These are phyloP conservation scores for Fulmarus glacialis DNA, from an alignment of 2,113 vertebrate species.

Conservation along the genomic window DNA sequence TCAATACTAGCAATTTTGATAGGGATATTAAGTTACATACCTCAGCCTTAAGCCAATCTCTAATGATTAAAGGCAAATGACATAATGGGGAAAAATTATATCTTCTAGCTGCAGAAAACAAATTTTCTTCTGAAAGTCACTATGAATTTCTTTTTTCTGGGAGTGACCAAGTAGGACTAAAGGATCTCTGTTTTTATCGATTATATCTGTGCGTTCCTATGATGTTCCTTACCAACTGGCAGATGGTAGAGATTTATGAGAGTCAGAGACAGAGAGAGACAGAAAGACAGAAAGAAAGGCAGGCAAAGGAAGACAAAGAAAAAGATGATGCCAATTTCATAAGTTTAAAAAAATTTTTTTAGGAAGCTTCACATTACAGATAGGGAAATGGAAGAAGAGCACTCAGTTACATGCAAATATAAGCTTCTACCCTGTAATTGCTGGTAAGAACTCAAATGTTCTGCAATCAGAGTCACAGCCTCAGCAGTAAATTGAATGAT, in stretches of 20 bases:
- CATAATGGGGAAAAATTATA: not conserved
- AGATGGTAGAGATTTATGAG: not conserved
- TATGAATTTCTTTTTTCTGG: not conserved
- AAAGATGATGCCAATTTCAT: not conserved
- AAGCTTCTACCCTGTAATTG: not conserved
- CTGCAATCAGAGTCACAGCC: not conserved
- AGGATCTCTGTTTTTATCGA: not conserved
- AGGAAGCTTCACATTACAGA: not conserved
- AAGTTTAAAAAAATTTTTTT: not conserved
- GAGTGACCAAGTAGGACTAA: not conserved
- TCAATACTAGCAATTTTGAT: not conserved
- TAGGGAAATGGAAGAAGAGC: not conserved
- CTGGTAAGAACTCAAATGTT: not conserved
- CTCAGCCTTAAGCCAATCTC: not conserved
- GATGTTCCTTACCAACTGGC: not conserved
- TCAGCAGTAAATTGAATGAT: not conserved
- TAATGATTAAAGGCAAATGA: not conserved
- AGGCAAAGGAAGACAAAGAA: not conserved
- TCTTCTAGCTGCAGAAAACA: not conserved
- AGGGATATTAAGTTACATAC: not conserved
- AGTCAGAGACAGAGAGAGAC: not conserved
- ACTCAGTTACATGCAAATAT: not conserved
- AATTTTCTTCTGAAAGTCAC: not conserved
- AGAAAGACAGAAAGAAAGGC: not conserved
- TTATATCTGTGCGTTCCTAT: accelerated